Base-by-base conservation (phyloP, 2,797 vertebrate species). In the Hippocampus kuda region DNA sequence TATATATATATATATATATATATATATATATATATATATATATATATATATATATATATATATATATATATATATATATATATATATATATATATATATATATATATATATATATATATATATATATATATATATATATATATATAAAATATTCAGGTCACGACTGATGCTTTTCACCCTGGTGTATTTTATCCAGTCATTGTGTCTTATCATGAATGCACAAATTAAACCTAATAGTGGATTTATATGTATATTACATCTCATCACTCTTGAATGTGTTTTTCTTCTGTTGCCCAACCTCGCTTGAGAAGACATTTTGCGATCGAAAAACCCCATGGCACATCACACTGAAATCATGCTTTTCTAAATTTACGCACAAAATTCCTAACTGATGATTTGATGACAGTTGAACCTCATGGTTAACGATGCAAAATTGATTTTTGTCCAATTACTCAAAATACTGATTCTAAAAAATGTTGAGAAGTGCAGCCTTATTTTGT, bases 221-320 rank as follows among this genome's bases (percentile, higher is more conserved):
- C 91, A 94, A 91, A 97, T 96, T 96, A 92, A 94, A 94, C 90
- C 89, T 22, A n/a, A 56, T 56, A 56, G n/a, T 56, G n/a, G 53
- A 56, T 12, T 56, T 56, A 56, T 24, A n/a, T 51, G 20, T 24
- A 24, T 13, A 24, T 26, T 20, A 20, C 18, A 51, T 51, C 49
- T 51, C 5, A 51, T 51, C 49, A 20, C 18, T 16, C 15, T 51
- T 51, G 20, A 51, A 51, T 8, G 49, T 51, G 49, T 20, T 20
- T 49, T 18, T 49, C 44, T 13, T 46, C 18, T 8, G 49, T 51
- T 22, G 20, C 49, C 18, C 53, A 54, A 54, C 22, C 1, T 54
- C n/a, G 18, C 16, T 20, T 54, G n/a, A 56, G 53, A 10, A 11
- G 13, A 48, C 46, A 16, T 56, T 56, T 24, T 24, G 24, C n/a